Conservation (phyloP, 2,888 invertebrate species). For the Cheilosia urbana region DNA sequence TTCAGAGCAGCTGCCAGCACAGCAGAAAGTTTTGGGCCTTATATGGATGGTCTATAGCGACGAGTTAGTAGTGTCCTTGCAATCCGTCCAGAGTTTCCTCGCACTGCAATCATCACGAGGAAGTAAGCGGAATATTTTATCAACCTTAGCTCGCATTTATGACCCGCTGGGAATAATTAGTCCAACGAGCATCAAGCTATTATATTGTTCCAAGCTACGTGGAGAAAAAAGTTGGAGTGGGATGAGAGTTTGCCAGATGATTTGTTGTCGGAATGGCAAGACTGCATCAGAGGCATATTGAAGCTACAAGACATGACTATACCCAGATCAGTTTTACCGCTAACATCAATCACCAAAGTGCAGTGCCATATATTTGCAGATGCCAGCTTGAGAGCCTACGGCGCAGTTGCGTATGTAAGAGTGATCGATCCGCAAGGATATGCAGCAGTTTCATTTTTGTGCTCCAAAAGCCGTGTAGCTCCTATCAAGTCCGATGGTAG, state of each 20-base stretch:
- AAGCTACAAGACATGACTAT: slow-evolving; percentile 1
- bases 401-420: slow-evolving; percentile 36
- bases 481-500: slow-evolving; percentile 23
- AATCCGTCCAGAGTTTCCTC: slow-evolving; percentile 15
- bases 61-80: slow-evolving; percentile 15
- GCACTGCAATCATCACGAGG: slow-evolving; percentile 8
- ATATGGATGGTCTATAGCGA: slow-evolving; percentile 14
- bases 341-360: neutral
- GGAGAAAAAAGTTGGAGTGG: slow-evolving; percentile 31
- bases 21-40: slow-evolving; percentile 35
- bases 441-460: slow-evolving; percentile 25
- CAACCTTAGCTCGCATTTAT: slow-evolving; percentile 19
- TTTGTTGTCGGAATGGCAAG: slow-evolving; percentile 18
- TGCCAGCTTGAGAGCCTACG: slow-evolving; percentile 45
- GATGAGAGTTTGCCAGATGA: slow-evolving; percentile 18
- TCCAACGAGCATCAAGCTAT: slow-evolving; percentile 23
- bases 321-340: slow-evolving; percentile 19
- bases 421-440: neutral
- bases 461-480: slow-evolving; percentile 42
- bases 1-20: slow-evolving; percentile 7
- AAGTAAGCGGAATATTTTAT: slow-evolving; percentile 15
- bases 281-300: slow-evolving; percentile 17
- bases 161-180: slow-evolving; percentile 19
- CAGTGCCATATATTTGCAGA: slow-evolving; percentile 51
- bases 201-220: slow-evolving; percentile 24